Evolutionary conservation across 2,797 vertebrate genomes (phyloP).

Genomic region (Poecilia picta): DNA sequence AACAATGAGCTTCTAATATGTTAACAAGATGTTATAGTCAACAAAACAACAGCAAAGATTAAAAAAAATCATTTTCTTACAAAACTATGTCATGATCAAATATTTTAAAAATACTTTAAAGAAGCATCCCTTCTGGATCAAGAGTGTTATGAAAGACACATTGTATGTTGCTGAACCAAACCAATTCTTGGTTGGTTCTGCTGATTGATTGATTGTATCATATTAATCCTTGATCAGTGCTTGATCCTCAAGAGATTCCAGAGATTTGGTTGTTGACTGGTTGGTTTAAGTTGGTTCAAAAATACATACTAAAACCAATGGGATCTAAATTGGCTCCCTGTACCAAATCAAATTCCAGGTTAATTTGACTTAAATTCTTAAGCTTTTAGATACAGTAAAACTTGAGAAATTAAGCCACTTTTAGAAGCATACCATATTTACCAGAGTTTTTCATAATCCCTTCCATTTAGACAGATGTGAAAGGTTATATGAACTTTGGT

Average conservation of each 20-base stretch:
- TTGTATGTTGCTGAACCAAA: not conserved
- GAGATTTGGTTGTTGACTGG: not conserved
- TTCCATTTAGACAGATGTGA: not conserved
- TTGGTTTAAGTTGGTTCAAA: not conserved
- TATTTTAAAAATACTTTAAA: not conserved
- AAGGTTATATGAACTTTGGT: not conserved
- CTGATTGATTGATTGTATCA: not conserved
- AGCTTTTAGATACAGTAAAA: not conserved
- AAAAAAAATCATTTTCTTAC: not conserved
- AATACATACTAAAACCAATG: not conserved
- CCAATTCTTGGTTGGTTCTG: not conserved
- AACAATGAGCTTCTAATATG: not conserved
- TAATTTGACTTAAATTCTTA: not conserved
- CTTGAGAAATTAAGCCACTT: too few relatives aligned
- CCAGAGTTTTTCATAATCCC: not conserved
- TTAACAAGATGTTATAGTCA: not conserved
- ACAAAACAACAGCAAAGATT: not conserved
- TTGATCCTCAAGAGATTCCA: not conserved
- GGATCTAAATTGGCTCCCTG: not conserved
- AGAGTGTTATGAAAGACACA: too few relatives aligned
- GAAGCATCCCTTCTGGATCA: not conserved
- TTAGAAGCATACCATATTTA: not conserved
- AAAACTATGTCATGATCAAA: not conserved
- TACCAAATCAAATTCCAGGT: not conserved
- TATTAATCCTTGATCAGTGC: not conserved